Percentiles rank a stretch among this genome's conserved stretches.
Conservation (phyloP, 2,113 vertebrate genomes). For the Apus apus region DNA sequence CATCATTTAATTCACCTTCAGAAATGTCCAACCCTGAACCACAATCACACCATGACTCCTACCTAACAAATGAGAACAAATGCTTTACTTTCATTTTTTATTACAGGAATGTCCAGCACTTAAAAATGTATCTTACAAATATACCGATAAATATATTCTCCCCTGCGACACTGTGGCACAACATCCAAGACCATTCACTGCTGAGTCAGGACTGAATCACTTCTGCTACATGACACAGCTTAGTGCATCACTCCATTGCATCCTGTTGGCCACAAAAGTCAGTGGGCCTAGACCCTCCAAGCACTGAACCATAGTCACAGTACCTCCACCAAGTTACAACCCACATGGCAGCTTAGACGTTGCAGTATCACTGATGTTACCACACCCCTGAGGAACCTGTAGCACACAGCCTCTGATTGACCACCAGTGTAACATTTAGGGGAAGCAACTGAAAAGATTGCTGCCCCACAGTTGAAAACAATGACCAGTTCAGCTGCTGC, state of each 20-base stretch:
- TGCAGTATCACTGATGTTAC: not conserved
- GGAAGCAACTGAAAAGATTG: not conserved
- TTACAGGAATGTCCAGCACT: not conserved
- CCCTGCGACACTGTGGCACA: not conserved
- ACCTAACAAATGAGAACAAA: not conserved
- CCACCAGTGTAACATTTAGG: not conserved
- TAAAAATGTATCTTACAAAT: not conserved
- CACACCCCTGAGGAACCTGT: not conserved
- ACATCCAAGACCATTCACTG: not conserved
- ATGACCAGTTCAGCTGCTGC: not conserved
- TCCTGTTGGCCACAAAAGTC: not conserved
- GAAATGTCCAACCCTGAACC: not conserved
- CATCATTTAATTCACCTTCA: not conserved
- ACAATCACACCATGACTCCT: not conserved
- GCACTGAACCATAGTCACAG: not conserved
- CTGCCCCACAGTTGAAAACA: not conserved
- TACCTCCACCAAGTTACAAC: not conserved
- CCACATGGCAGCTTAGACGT: not conserved
- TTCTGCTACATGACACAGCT: not conserved
- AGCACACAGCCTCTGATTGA: not conserved
- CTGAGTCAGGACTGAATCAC: not conserved
- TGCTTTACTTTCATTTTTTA: not conserved
- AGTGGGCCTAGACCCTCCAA: not conserved
- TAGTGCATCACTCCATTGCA: not conserved
- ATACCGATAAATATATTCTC: not conserved